Base-by-base conservation (phyloP, 2,797 vertebrate genomes). In the Sandelia bainsii region DNA sequence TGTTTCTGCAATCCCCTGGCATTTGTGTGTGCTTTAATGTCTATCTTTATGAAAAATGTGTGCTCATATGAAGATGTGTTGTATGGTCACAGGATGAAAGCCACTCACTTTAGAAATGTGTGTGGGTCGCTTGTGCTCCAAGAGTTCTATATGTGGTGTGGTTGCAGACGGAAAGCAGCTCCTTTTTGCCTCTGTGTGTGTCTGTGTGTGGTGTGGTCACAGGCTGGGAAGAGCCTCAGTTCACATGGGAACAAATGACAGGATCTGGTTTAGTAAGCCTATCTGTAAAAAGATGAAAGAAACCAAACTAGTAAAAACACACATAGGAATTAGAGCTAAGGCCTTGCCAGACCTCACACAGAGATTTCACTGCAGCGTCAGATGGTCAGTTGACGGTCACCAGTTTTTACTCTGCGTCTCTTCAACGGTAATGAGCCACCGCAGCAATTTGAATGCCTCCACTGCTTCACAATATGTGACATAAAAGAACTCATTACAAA, bases 201-300 rank as follows among this genome's bases (percentile, higher is more conserved):
- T 66, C 62, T 89, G 85, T 83, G 82, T 90, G 86, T 90, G 84
- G 86, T 86, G 83, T 81, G 86, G 81, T 83, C 66, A 29, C 49
- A 69, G 62, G 57, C 88, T 85, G 73, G 69, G 82, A 81, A 69
- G 67, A 74, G 76, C 72, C 45, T 50, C 8, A 32, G 83, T 85
- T 90, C 83, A 84, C 82, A 82, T 84, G 83, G 83, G 73, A 86
- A 87, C 83, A 88, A 91, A 89, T 87, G 81, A 90, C 87, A 87
- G 89, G 87, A 88, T 89, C 75, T 87, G 82, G 82, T 87, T 88
- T 71, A 66, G 72, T 52, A 73, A 61, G 78, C 64, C 77, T 84
- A 80, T 85, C 84, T 83, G 88, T 83, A 85, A 89, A 88, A 79
- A 86, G 79, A 89, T 88, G 68, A 89, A 89, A 83, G 81, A 67